Base-by-base conservation (phyloP, 2,797 vertebrate genomes). In the Melanotaenia parkinsoni region DNA sequence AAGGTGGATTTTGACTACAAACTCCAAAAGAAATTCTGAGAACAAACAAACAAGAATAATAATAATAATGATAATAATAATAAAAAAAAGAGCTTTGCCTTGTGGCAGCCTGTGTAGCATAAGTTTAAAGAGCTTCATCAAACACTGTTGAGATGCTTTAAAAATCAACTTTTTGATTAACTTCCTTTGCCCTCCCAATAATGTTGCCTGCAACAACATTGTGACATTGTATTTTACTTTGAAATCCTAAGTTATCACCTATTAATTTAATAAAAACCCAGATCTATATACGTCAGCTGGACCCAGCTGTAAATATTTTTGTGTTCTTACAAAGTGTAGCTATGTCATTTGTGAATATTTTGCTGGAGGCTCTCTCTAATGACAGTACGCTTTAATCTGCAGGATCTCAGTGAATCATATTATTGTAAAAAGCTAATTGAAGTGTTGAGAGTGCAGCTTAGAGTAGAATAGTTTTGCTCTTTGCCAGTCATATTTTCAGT, bases 311-410 rank as follows among this genome's bases (percentile, higher is more conserved):
- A 56, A 73, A 56, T 38, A 37, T 28, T 9, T 18, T 38, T 61
- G 51, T 63, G 13, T 61, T 74, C 56, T 33, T 58, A 24, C 4
- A 26, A 24, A 70, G 60, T 61, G n/a, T 38, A 18, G 13, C 66
- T 56, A 70, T 58, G 40, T 53, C 60, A 77, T 63, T 32, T 68
- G 57, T 50, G 20, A 28, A 47, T 26, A 80, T 28, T 18, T 51
- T 12, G 24, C 22, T 30, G 5, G 13, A 56, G 28, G 28, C 26
- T 13, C 1, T 30, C 26, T 18, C 7, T 30, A 18, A 28, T 30
- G 28, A 18, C 3, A 8, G 13, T 26, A 12, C 12, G 2, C 4
- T 54, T 13, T 26, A 26, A 54, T 54, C 12, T n/a, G 16, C 30
- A 35, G 45, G 13, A 64, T n/a, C 6, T 13, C 18, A 22, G n/a